Evolutionary conservation across 1,140 invertebrate species (phyloP).

Genomic region (Melanaphis sacchari): DNA sequence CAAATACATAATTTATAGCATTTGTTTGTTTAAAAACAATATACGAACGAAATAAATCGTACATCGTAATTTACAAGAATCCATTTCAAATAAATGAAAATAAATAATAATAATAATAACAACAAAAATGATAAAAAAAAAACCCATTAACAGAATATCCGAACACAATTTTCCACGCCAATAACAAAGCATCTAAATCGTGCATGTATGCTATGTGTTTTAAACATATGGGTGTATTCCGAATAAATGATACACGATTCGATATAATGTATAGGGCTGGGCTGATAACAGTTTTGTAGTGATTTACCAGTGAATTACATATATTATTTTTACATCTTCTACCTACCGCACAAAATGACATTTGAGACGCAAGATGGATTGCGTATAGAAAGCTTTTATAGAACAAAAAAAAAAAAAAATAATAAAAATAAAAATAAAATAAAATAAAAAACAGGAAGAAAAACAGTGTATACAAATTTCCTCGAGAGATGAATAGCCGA

Average conservation of each 20-base stretch:
- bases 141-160: neutral
- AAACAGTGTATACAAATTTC: constrained; percentile 56
- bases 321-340: constrained; percentile 49
- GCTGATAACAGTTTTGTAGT: constrained; percentile 50
- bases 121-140: neutral
- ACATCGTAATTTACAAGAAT: neutral
- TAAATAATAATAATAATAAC: too few relatives aligned
- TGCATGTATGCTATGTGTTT: neutral
- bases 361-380: constrained; percentile 53
- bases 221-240: constrained; percentile 15
- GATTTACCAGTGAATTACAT: constrained; percentile 55
- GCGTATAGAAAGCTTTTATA: constrained; percentile 50
- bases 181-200: constrained; percentile 1
- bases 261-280: constrained; percentile 6
- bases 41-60: neutral
- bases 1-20: neutral
- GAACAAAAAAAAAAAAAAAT: constrained; percentile 46
- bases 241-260: constrained; percentile 34
- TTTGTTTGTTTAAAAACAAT: neutral
- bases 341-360: constrained; percentile 25
- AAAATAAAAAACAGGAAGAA: constrained; percentile 41
- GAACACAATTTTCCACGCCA: neutral
- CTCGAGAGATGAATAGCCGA: constrained; percentile 47
- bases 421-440: too few relatives aligned
- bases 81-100: neutral